Evolutionary conservation across 2,113 vertebrate species (phyloP), one percentile per base, ranked within the genome.

Genomic region (Picathartes gymnocephalus): DNA sequence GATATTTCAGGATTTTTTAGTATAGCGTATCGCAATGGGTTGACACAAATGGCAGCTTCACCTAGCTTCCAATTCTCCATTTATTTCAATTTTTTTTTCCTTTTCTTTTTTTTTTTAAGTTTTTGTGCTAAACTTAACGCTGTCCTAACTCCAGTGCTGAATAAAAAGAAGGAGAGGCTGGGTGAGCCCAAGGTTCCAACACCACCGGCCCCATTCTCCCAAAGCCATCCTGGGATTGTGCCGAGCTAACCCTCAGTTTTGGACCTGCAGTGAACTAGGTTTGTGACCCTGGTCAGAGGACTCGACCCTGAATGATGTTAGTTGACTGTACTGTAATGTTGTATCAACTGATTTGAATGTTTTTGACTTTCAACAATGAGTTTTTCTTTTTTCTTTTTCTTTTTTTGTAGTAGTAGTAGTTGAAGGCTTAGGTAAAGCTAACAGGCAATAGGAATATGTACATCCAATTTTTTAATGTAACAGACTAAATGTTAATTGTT

Each of bases 251-350:
- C 56, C 23, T 92, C 97, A 93, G 98, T 96, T 97, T 96, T 47
- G 95, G 93, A 88, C 98, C 98, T 98, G 98, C 98, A 97, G 94
- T 97, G 98, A 98, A 96, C 97, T 92, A 93, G 89, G 83, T 95
- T 93, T 97, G 93, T 96, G 95, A 98, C 96, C 91, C 97, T 95
- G 98, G 97, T 97, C 98, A 95, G 95, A 97, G 97, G 97, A 98
- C 98, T 98, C 96, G 96, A 98, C 98, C 97, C 97, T 97, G 98
- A 98, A 98, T 97, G 98, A 98, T 97, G 97, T 98, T 98, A 99
- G 98, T 97, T 98, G 97, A 98, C 98, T 98, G 97, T 98, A 98
- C 98, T 98, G 99, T 99, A 99, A 98, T 97, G 98, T 99, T 98
- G 99, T 99, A 99, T 99, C 98, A 99, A 98, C 98, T 98, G 97